A percentile compares a stretch with the other conserved stretches of the same genome.
Conservation (phyloP, 2,797 vertebrate genomes). For the Rhynchotus rufescens region DNA sequence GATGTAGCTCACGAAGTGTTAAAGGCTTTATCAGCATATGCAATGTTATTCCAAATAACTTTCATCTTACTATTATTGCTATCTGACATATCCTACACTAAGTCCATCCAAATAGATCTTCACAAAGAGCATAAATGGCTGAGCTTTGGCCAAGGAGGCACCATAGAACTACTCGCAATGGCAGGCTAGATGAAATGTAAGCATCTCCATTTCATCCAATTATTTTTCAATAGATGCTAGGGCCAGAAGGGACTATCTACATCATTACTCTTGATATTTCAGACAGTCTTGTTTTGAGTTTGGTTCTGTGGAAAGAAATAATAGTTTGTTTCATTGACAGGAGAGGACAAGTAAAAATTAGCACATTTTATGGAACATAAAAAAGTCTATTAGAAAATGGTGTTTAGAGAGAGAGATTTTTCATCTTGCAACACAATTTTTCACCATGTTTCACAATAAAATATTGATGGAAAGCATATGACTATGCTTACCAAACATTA, state of each 20-base stretch:
- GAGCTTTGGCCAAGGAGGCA: conserved; percentile 39
- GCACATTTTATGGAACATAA: conserved; percentile 57
- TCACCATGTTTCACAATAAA: conserved; percentile 29
- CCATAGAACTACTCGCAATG: conserved; percentile 41
- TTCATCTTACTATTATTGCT: neutral
- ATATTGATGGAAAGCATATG: conserved; percentile 20
- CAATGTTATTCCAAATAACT: neutral
- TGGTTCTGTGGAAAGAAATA: conserved; percentile 57
- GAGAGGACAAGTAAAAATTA: conserved; percentile 63
- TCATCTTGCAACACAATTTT: neutral
- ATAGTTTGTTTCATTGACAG: conserved; percentile 66
- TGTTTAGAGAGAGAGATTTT: neutral
- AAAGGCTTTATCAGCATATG: neutral
- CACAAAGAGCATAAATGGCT: conserved; percentile 24
- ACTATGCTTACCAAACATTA: neutral
- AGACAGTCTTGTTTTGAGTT: conserved; percentile 56
- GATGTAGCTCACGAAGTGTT: neutral
- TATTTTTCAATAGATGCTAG: conserved; percentile 55
- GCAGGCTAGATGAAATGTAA: conserved; percentile 65
- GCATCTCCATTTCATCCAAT: conserved; percentile 64
- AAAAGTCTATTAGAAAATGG: conserved; percentile 58
- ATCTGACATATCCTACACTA: neutral
- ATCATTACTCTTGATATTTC: conserved; percentile 65
- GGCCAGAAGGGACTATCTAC: conserved; percentile 55
- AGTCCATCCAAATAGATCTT: conserved; percentile 45